phyloP scores from a whole-genome alignment of 2,113 vertebrate species.

The Athene cunicularia region DNA sequence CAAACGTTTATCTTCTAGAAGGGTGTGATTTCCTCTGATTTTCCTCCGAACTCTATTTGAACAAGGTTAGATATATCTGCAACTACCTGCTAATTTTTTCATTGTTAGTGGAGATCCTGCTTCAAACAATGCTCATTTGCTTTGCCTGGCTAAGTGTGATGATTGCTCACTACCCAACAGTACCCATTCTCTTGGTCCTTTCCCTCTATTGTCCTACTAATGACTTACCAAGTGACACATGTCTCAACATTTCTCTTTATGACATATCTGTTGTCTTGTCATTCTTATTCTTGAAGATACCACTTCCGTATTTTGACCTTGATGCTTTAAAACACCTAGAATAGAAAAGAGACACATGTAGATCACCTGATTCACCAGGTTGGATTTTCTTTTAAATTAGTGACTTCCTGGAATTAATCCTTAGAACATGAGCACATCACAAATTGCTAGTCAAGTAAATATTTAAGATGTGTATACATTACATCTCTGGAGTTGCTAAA shows the following conservation, averaged over 20 bases:
- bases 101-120: not conserved
- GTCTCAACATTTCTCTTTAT: not conserved
- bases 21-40: not conserved
- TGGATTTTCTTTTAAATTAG: not conserved
- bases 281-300: not conserved
- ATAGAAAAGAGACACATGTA: not conserved
- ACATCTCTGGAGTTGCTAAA: not conserved
- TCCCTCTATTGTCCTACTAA: not conserved
- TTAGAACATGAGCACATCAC: not conserved
- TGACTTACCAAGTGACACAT: conserved; percentile 2
- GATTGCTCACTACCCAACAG: not conserved
- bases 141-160: not conserved
- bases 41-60: not conserved
- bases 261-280: not conserved
- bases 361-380: not conserved
- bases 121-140: not conserved
- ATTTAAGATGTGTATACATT: not conserved
- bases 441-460: not conserved
- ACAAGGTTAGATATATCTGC: not conserved
- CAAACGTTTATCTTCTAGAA: not conserved
- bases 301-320: not conserved
- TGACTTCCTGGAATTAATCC: not conserved
- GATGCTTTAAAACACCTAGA: conserved; percentile 33
- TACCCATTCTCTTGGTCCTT: not conserved
- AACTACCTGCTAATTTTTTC: not conserved